Percentiles rank a stretch among this genome's conserved stretches.
Conservation (phyloP, 2,797 vertebrate genomes). For the Lepus oiostolus region DNA sequence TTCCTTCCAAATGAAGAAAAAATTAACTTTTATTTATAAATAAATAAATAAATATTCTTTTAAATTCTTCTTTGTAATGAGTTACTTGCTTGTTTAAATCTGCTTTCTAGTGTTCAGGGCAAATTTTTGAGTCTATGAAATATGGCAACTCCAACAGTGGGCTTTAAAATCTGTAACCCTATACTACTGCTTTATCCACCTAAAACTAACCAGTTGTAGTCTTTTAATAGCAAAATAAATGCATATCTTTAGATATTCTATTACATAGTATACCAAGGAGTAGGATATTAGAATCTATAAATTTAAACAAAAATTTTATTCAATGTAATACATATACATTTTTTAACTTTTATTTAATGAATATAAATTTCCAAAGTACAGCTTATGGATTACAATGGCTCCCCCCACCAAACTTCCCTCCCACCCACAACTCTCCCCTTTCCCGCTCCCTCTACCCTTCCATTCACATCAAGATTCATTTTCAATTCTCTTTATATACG, state of each 20-base stretch:
- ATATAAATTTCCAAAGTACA: too few relatives aligned
- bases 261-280: neutral
- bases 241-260: conserved; percentile 1
- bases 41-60: neutral
- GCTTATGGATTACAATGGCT: too few relatives aligned
- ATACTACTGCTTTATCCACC: neutral
- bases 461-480: too few relatives aligned
- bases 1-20: too few relatives aligned
- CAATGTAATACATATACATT: neutral
- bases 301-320: neutral
- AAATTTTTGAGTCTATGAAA: conserved; percentile 26
- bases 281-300: conserved; percentile 1
- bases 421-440: too few relatives aligned
- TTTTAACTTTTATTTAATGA: too few relatives aligned
- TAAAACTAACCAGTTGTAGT: conserved; percentile 20
- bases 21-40: too few relatives aligned
- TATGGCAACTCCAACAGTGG: neutral
- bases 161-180: conserved; percentile 30
- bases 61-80: conserved; percentile 5
- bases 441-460: too few relatives aligned
- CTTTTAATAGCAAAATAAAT: conserved; percentile 5
- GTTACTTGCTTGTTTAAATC: conserved; percentile 51
- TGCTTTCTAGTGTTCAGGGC: neutral
- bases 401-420: too few relatives aligned
- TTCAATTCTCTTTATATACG: too few relatives aligned